Percentiles rank a stretch among this genome's conserved stretches.
Conservation (phyloP, 2,797 vertebrate species). For the Chiloscyllium punctatum region DNA sequence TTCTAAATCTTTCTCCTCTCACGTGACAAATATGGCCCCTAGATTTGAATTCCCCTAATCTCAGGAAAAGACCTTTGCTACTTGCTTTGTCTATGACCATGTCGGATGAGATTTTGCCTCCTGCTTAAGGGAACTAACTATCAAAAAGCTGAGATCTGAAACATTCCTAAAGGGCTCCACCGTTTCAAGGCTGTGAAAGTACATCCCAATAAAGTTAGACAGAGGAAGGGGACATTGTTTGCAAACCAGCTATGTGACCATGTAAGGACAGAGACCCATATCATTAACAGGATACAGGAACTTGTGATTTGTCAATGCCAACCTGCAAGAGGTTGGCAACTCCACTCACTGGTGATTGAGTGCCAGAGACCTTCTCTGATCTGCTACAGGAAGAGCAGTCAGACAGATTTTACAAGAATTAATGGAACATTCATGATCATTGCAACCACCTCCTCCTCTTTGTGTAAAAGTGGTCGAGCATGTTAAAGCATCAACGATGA, state of each 20-base stretch:
- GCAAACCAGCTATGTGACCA: neutral
- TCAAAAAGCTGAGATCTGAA: neutral
- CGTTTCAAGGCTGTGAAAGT: neutral
- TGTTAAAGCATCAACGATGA: neutral
- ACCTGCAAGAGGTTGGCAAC: too few species aligned
- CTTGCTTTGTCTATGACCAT: too few species aligned
- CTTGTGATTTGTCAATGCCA: too few species aligned
- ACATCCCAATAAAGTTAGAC: neutral
- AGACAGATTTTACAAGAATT: neutral
- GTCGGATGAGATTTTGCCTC: too few species aligned
- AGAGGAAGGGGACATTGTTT: neutral
- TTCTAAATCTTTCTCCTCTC: too few species aligned
- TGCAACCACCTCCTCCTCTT: neutral
- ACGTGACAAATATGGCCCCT: too few species aligned
- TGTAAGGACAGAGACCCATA: neutral
- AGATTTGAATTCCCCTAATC: too few species aligned
- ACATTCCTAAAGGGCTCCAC: neutral
- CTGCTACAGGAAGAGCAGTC: neutral
- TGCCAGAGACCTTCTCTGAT: neutral
- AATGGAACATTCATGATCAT: neutral
- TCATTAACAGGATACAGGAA: neutral
- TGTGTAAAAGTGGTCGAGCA: neutral
- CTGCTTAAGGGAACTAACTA: neutral
- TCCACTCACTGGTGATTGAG: neutral
- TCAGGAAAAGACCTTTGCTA: too few species aligned